phyloP scores from a whole-genome alignment of 2,113 vertebrate species.

The Tenrec ecaudatus region DNA sequence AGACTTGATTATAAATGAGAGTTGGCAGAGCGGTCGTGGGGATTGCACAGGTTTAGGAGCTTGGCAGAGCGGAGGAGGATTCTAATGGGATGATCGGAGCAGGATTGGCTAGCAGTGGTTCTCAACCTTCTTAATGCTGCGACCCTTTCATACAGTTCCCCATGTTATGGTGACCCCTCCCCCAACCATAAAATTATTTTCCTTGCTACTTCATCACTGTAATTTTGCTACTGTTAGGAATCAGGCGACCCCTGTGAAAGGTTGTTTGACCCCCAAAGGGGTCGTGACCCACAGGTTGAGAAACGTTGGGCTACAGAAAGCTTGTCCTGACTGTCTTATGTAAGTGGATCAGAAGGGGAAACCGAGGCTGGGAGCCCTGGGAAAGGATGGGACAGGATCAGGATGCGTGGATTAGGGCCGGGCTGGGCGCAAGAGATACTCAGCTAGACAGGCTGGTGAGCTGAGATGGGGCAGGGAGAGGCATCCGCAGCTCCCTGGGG shows the following conservation, averaged over 20 bases:
- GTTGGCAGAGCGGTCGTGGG: neutral
- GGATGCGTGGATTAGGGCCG: neutral
- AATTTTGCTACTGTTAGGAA: no score
- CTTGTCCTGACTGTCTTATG: neutral
- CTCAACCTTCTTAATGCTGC: no score
- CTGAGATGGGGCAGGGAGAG: neutral
- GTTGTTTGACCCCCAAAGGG: no score
- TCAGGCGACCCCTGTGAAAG: no score
- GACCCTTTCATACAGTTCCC: no score
- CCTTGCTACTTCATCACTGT: no score
- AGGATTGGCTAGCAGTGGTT: no score
- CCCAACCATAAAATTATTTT: no score
- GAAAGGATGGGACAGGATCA: neutral
- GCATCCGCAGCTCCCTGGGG: neutral
- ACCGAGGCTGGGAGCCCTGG: neutral
- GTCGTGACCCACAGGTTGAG: no score
- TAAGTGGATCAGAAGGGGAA: constrained; percentile 27
- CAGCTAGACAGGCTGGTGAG: neutral
- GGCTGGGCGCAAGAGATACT: neutral
- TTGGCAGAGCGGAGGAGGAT: neutral
- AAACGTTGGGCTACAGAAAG: neutral
- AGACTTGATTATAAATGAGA: neutral
- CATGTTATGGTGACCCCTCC: no score
- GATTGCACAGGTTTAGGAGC: neutral
- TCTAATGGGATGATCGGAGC: neutral